A percentile compares a stretch with the other conserved stretches of the same genome.
These are phyloP conservation scores for Apis florea DNA, from an alignment of 1,140 invertebrate genomes.

Conservation along the genomic window DNA sequence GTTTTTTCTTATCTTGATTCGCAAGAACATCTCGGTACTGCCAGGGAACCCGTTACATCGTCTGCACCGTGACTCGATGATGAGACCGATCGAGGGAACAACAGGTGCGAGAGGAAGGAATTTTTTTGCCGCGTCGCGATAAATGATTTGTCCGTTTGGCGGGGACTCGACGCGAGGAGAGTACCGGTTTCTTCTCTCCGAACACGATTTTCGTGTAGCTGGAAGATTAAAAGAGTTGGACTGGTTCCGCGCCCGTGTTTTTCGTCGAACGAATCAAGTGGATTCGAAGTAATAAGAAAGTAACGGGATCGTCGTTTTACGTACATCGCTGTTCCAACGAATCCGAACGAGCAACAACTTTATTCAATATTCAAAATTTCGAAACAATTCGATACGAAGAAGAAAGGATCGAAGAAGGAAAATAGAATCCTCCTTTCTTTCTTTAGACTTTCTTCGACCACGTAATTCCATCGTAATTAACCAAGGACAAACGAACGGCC, in stretches of 20 bases:
- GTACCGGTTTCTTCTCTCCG: not conserved
- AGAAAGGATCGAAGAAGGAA: too few species aligned
- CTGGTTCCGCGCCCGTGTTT: not conserved
- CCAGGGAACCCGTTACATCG: constrained; percentile 7
- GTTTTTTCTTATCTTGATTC: too few species aligned
- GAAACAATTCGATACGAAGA: too few species aligned
- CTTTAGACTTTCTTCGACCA: not conserved
- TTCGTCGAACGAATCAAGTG: constrained; percentile 19
- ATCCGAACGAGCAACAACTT: too few species aligned
- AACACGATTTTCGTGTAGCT: not conserved
- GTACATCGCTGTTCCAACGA: not conserved
- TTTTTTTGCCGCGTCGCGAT: not conserved
- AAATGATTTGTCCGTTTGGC: constrained; percentile 8
- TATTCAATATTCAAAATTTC: too few species aligned
- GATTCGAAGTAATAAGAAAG: not conserved
- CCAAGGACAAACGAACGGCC: constrained; percentile 16
- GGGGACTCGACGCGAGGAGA: not conserved
- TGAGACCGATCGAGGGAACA: not conserved
- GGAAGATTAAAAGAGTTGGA: not conserved
- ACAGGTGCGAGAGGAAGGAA: constrained; percentile 22
- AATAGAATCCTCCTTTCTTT: too few species aligned
- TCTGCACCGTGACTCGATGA: not conserved
- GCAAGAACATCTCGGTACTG: not conserved
- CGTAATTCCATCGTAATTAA: constrained; percentile 24
- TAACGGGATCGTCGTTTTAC: constrained; percentile 15